Evolutionary conservation across 2,888 invertebrate genomes (phyloP), one percentile per base, ranked within the genome.

Genomic region (Eucera pruinosa): DNA sequence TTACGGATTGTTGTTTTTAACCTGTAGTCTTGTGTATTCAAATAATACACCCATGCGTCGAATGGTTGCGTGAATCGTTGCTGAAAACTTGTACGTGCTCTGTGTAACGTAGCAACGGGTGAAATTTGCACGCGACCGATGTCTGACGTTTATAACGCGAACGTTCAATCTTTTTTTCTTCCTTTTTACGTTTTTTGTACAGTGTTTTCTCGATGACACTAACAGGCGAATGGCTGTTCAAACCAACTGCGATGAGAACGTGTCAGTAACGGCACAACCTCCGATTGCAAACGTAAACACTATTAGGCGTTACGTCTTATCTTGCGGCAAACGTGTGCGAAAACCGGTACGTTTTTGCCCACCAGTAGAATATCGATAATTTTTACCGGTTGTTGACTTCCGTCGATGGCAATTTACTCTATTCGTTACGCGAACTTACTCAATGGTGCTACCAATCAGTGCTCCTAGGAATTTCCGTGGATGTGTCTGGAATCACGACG

Each of bases 41-140:
- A 45, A 30, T 41, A 27, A 65, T 2, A 11, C 48, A 13, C 9
- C 18, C 2, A 7, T n/a, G n/a, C 45, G 47, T 20, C 3, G 18
- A 6, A n/a, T 11, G 27, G 36, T 25, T 27, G 13, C 9, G 62
- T 62, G 47, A 68, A 58, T 64, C 47, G 23, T 50, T 23, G 58
- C 13, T 9, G 57, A 33, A 60, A 33, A 13, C 45, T 55, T 45
- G 57, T 79, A 78, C 78, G 78, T 79, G 79, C 67, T 55, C 60
- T 25, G 78, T 60, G 72, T 64, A 79, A 79, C 79, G 79, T 72
- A 47, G 27, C 67, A 20, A 4, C 27, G 9, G 13, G 33, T 15
- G 23, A 13, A 55, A 11, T 33, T 50, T 7, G 18, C 39, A 43
- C 48, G 33, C 18, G 47, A n/a, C 15, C 41, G n/a, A 27, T 48